Evolutionary conservation across 2,888 invertebrate genomes (phyloP).

Genomic region (Drosophila maculinotata): DNA sequence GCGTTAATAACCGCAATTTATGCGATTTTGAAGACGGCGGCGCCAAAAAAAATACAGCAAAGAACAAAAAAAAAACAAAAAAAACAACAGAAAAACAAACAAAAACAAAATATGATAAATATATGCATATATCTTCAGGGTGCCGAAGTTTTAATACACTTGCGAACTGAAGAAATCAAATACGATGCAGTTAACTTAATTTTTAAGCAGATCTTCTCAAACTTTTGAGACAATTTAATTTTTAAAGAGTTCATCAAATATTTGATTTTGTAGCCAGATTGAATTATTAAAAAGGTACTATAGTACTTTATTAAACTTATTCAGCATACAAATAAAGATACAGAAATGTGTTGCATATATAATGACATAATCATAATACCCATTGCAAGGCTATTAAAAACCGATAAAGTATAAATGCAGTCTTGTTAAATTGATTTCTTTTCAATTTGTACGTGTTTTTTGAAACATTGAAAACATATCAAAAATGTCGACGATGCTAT

Average conservation of each 20-base stretch:
- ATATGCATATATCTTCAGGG: neutral
- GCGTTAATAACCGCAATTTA: conserved; percentile 82
- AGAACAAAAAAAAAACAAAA: conserved; percentile 1
- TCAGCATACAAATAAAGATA: no score
- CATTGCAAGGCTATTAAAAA: neutral
- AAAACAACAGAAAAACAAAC: neutral
- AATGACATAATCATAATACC: no score
- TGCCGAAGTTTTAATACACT: conserved; percentile 17
- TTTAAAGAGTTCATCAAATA: no score
- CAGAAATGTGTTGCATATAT: neutral
- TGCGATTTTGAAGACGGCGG: conserved; percentile 76
- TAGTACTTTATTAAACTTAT: no score
- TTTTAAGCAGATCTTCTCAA: neutral
- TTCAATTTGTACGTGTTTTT: neutral
- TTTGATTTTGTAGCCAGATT: no score
- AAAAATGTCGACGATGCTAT: neutral
- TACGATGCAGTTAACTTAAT: neutral
- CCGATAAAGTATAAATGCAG: neutral
- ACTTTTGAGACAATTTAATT: neutral
- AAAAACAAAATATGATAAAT: conserved; percentile 8
- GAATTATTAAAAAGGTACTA: no score
- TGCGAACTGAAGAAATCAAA: neutral
- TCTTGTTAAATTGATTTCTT: conserved; percentile 37
- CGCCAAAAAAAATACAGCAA: conserved; percentile 33
- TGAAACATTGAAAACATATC: conserved; percentile 4